These are phyloP conservation scores for Drosophila kambysellisi DNA, from an alignment of 2,888 invertebrate species.

Conservation along the genomic window DNA sequence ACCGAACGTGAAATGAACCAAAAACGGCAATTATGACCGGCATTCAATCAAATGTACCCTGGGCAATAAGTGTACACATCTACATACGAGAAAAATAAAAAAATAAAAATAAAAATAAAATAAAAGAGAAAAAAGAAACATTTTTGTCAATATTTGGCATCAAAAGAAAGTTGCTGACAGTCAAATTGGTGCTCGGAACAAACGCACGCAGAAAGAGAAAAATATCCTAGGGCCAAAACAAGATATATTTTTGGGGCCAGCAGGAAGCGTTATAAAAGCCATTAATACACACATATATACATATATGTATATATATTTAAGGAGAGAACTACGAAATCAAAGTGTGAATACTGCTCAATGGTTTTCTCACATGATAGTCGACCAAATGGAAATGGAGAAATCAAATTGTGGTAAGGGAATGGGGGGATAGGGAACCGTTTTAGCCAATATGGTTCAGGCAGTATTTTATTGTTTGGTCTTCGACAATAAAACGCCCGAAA, in stretches of 20 bases:
- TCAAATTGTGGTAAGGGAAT: not conserved
- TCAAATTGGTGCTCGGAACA: constrained; percentile 65
- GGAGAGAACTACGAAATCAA: constrained; percentile 57
- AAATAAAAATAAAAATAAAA: no score
- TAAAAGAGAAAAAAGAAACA: constrained; percentile 7
- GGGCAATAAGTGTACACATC: constrained; percentile 22
- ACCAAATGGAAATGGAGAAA: constrained; percentile 7
- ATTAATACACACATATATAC: constrained; percentile 57
- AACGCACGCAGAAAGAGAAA: not conserved
- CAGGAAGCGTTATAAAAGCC: constrained; percentile 76
- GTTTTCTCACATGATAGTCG: constrained; percentile 50
- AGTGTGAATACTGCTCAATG: constrained; percentile 67
- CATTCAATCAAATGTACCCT: constrained; percentile 69
- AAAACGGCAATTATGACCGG: constrained; percentile 71
- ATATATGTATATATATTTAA: not conserved
- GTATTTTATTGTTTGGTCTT: constrained; percentile 70
- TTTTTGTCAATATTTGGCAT: constrained; percentile 57
- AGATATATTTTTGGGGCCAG: constrained; percentile 48
- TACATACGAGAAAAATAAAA: not conserved
- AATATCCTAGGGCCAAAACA: constrained; percentile 24
- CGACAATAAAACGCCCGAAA: constrained; percentile 64
- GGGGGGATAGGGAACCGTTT: constrained; percentile 54
- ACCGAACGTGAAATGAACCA: constrained; percentile 53
- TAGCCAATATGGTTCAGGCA: constrained; percentile 53
- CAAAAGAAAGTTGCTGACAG: constrained; percentile 70